Percentiles rank a stretch among this genome's conserved stretches.
Conservation (phyloP, 2,113 vertebrate species). For the Dicentrarchus labrax region DNA sequence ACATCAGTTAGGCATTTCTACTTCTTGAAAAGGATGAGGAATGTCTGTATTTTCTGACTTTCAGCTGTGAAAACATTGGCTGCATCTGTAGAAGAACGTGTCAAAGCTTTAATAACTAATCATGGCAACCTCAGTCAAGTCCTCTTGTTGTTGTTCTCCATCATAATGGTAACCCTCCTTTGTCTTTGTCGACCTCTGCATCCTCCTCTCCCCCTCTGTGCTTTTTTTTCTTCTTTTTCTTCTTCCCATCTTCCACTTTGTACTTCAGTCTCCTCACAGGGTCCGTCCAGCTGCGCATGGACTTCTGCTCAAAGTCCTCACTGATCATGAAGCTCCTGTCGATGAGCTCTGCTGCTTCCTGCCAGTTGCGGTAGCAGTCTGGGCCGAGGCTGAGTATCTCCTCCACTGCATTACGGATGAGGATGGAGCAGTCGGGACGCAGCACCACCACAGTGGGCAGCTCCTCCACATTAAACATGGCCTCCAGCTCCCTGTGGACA, state of each 20-base stretch:
- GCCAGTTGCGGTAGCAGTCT: slow-evolving; percentile 90
- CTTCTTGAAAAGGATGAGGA: not conserved
- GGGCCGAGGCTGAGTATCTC: slow-evolving; percentile 87
- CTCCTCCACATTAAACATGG: slow-evolving; percentile 85
- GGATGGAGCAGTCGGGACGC: slow-evolving; percentile 88
- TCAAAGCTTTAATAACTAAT: slow-evolving; percentile 16
- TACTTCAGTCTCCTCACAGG: slow-evolving; percentile 90
- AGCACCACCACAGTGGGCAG: slow-evolving; percentile 91
- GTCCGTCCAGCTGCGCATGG: slow-evolving; percentile 86
- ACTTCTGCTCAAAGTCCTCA: slow-evolving; percentile 85
- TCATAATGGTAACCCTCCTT: slow-evolving; percentile 57
- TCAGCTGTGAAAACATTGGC: not conserved
- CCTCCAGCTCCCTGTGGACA: slow-evolving; percentile 87
- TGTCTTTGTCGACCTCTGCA: slow-evolving; percentile 18
- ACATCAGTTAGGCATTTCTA: slow-evolving; percentile 29
- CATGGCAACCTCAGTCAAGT: slow-evolving; percentile 17
- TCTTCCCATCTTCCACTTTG: slow-evolving; percentile 84
- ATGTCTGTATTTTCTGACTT: not conserved
- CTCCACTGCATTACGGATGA: slow-evolving; percentile 84
- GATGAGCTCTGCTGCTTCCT: slow-evolving; percentile 89
- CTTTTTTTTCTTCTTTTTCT: slow-evolving; percentile 59
- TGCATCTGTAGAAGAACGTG: not conserved
- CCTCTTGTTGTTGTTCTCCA: slow-evolving; percentile 1
- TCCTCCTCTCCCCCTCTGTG: slow-evolving; percentile 17
- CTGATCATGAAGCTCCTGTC: slow-evolving; percentile 89